Evolutionary conservation across 2,888 invertebrate species (phyloP).

Genomic region (Aleiodes testaceus): DNA sequence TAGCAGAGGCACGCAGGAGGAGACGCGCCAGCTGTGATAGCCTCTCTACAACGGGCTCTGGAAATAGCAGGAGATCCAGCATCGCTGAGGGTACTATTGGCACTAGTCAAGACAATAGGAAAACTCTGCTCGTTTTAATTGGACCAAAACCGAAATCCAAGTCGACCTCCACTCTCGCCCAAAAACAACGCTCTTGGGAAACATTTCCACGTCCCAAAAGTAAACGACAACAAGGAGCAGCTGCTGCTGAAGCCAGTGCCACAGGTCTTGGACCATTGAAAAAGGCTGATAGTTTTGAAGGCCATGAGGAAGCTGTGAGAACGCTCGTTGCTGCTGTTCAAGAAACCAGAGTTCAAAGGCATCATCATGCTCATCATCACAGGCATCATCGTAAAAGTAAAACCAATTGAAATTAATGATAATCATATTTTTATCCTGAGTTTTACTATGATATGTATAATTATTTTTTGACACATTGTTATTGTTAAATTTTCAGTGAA

Average conservation of each 20-base stretch:
- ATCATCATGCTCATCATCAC: constrained; percentile 67
- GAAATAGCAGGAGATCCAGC: constrained; percentile 76
- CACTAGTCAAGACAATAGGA: constrained; percentile 66
- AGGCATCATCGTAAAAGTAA: constrained; percentile 69
- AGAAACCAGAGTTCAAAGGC: constrained; percentile 75
- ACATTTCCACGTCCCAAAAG: constrained; percentile 76
- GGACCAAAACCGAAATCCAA: constrained; percentile 61
- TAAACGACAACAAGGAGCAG: constrained; percentile 60
- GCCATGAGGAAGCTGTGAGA: constrained; percentile 81
- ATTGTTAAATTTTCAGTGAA: too few species aligned
- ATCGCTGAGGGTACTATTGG: constrained; percentile 70
- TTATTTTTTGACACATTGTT: too few species aligned
- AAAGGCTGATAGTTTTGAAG: constrained; percentile 81
- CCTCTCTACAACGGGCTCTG: constrained; percentile 74
- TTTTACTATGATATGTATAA: too few species aligned
- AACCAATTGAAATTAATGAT: constrained; percentile 61
- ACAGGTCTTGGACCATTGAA: constrained; percentile 71
- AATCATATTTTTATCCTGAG: neutral
- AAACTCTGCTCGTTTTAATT: constrained; percentile 76
- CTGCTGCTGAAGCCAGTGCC: constrained; percentile 52
- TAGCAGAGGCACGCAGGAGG: constrained; percentile 57
- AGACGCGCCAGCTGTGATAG: constrained; percentile 76
- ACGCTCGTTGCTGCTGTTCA: constrained; percentile 81
- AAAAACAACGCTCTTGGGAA: constrained; percentile 79
- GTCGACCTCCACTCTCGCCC: constrained; percentile 72